Conservation (phyloP, 2,113 vertebrate genomes). For the Pica pica region DNA sequence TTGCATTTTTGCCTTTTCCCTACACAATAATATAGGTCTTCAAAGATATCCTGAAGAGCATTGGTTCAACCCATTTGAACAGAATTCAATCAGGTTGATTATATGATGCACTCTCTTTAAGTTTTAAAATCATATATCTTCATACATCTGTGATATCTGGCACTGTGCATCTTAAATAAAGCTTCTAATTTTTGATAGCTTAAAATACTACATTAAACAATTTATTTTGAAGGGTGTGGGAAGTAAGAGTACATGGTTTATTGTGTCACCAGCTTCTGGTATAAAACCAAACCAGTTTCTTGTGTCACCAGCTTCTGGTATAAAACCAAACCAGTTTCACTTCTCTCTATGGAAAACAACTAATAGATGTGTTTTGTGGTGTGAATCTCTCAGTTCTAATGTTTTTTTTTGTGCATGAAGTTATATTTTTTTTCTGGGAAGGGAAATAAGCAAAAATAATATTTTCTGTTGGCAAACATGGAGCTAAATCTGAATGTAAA, state of each 20-base stretch:
- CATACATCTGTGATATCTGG: neutral
- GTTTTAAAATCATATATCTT: neutral
- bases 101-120: rapidly evolving
- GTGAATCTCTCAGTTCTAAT: neutral
- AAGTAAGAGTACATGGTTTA: neutral
- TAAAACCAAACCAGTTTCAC: neutral
- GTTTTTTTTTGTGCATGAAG: neutral
- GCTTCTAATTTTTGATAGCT: neutral
- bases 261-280: neutral
- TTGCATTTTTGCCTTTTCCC: neutral
- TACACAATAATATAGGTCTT: neutral
- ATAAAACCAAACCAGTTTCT: neutral
- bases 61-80: neutral
- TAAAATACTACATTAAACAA: neutral
- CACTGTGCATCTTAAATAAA: neutral
- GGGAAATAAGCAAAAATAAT: neutral
- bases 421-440: neutral
- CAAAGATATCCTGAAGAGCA: neutral
- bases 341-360: neutral
- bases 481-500: neutral
- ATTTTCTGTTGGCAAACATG: neutral
- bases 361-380: neutral
- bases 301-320: neutral
- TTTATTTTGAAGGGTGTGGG: neutral
- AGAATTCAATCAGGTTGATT: neutral